Evolutionary conservation across 2,888 invertebrate genomes (phyloP), one percentile per base, ranked within the genome.

Genomic region (Drosophila imparisetae): DNA sequence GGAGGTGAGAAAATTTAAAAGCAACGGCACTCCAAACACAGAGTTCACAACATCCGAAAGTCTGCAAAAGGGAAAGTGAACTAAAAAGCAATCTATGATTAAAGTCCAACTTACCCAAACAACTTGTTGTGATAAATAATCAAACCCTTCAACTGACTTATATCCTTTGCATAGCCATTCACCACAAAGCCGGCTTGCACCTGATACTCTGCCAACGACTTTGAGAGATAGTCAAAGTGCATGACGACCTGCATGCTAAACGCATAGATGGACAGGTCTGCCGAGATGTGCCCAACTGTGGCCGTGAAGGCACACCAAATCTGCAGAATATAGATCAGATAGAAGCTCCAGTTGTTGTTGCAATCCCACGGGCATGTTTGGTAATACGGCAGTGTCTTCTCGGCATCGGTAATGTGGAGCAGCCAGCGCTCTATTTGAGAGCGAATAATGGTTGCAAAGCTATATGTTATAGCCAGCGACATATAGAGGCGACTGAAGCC

Each of bases 171-270:
- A 52, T 27, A 52, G 2, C 63, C 62, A 10, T 61, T 7, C 2
- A 6, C 29, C 0, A 42, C 53, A 24, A 11, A 4, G 11, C n/a
- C 57, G 1, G 49, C 15, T 21, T 54, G 53, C 1, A 49, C 34
- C n/a, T 58, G 5, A 18, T 64, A 72, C 36, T 72, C 60, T 0
- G 7, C 4, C 8, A 78, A 53, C 8, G 67, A 32, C 2, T 63
- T 63, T 0, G 75, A 60, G 4, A 91, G 49, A 53, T 81, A 83
- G 49, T 91, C 86, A 30, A 87, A 91, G 40, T 91, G 91, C 91
- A 91, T 91, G 15, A 83, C 73, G 15, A 91, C 53, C 71, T 91
- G 91, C 30, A 82, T 84, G 6, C 74, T 80, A 15, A 86, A 61
- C 2, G 82, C 75, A 66, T 81, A 86, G 6, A 91, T 78, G 1